Evolutionary conservation across 1,140 invertebrate genomes (phyloP).

Genomic region (Matsumurasca onukii): DNA sequence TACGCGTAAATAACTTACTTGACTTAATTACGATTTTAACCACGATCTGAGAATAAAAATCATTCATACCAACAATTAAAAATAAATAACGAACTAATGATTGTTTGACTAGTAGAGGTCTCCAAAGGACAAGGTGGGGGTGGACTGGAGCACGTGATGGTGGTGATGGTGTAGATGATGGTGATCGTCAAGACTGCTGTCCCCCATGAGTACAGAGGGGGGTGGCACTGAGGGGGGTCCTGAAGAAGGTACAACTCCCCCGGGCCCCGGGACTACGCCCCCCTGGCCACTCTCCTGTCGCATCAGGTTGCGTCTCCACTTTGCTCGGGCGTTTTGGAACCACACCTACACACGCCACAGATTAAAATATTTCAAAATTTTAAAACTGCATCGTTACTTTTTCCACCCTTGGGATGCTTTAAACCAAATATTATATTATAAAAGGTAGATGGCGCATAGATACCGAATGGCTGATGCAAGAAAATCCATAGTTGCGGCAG

Average conservation of each 20-base stretch:
- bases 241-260: conserved; percentile 36
- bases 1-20: too few species aligned
- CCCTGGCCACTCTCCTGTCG: conserved; percentile 62
- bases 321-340: conserved; percentile 97
- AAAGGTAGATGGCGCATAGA: too few species aligned
- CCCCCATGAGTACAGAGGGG: conserved; percentile 47
- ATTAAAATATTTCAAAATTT: not conserved
- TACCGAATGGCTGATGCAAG: too few species aligned
- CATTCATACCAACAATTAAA: too few species aligned
- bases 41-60: too few species aligned
- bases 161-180: conserved; percentile 52
- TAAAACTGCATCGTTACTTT: too few species aligned
- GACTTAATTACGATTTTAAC: too few species aligned
- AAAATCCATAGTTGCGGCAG: too few species aligned
- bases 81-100: too few species aligned
- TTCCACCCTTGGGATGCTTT: too few species aligned
- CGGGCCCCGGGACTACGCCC: conserved; percentile 39
- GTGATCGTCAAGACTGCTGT: conserved; percentile 50
- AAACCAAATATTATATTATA: too few species aligned
- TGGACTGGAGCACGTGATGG: conserved; percentile 50
- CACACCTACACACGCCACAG: conserved; percentile 88
- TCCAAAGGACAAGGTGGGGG: conserved; percentile 51
- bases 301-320: conserved; percentile 88
- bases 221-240: conserved; percentile 47
- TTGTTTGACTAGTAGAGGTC: conserved; percentile 53